A percentile compares a stretch with the other conserved stretches of the same genome.
phyloP scores from a whole-genome alignment of 2,113 vertebrate species.

The Panthera tigris region DNA sequence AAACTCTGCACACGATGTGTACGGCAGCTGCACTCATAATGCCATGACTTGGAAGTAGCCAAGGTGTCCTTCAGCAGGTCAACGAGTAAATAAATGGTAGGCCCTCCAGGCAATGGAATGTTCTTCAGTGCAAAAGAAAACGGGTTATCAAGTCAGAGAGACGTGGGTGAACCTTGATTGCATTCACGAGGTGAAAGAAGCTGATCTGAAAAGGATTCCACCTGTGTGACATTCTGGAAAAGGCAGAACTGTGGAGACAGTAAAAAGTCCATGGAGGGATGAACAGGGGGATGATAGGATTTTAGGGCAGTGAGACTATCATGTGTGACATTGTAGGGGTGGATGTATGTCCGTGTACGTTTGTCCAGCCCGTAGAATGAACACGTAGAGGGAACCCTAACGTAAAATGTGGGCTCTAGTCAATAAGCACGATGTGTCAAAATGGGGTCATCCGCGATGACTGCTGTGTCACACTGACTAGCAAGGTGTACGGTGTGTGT shows the following conservation, averaged over 20 bases:
- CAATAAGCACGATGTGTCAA: background rate
- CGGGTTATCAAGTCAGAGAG: background rate
- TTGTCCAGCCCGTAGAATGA: background rate
- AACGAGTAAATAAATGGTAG: background rate
- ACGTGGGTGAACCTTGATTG: background rate
- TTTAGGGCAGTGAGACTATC: background rate
- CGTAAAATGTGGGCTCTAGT: background rate
- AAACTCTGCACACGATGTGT: background rate
- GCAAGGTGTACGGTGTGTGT: background rate
- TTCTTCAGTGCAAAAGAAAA: background rate
- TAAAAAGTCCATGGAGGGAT: background rate
- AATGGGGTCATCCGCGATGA: background rate
- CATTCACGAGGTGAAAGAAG: background rate
- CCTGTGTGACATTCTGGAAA: background rate
- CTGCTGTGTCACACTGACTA: background rate
- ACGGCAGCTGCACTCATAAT: background rate
- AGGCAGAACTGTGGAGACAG: background rate
- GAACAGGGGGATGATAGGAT: background rate
- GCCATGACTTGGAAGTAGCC: background rate
- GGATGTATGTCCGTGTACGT: background rate
- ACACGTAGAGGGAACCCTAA: background rate
- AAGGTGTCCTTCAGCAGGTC: background rate
- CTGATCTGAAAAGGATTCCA: background rate
- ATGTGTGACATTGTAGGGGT: background rate
- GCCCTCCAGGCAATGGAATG: background rate